These are phyloP conservation scores for Oeneis ivallda DNA, from an alignment of 2,888 invertebrate genomes.

Conservation along the genomic window DNA sequence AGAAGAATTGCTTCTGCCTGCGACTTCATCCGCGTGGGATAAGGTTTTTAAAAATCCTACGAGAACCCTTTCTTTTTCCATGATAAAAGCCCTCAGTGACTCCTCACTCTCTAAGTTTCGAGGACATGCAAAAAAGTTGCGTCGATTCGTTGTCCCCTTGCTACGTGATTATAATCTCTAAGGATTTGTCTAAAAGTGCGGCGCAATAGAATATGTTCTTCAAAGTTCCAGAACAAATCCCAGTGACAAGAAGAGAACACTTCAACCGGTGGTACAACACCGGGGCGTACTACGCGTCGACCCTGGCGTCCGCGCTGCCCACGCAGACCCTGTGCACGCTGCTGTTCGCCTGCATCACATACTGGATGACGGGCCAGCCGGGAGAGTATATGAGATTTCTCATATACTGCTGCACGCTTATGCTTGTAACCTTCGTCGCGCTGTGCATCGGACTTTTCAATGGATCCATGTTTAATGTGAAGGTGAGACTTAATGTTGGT, in stretches of 20 bases:
- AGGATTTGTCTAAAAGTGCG: background rate
- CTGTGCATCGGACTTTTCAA: constrained; percentile 93
- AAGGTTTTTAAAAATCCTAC: no score
- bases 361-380: constrained; percentile 93
- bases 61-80: no score
- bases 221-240: constrained; percentile 91
- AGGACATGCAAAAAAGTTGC: no score
- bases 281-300: constrained; percentile 90
- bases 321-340: constrained; percentile 89
- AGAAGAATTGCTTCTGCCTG: no score
- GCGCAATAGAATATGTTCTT: constrained; percentile 28
- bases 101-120: no score
- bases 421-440: constrained; percentile 90
- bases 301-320: constrained; percentile 90
- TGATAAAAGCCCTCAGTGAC: no score
- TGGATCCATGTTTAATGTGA: constrained; percentile 90
- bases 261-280: constrained; percentile 95
- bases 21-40: no score
- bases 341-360: constrained; percentile 89
- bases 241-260: constrained; percentile 90
- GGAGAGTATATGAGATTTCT: constrained; percentile 86
- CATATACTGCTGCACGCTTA: constrained; percentile 86
- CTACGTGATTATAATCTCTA: background rate
- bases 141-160: no score
- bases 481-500: constrained; percentile 73